Evolutionary conservation across 1,140 invertebrate genomes (phyloP).

Genomic region (Laupala kohalensis): DNA sequence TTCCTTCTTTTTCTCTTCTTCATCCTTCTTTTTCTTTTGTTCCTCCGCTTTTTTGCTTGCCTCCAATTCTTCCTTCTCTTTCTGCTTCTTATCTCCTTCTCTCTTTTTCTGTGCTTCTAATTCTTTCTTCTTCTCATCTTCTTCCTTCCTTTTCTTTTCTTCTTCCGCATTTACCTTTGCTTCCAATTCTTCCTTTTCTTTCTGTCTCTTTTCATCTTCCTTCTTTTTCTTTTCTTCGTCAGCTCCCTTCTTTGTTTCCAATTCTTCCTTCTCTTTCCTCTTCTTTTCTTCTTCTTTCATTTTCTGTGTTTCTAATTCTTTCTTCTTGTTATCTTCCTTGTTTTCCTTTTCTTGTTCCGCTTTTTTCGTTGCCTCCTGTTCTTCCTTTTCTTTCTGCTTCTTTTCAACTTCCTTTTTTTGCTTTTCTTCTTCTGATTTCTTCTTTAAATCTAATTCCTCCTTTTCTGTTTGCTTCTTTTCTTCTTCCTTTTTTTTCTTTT

Average conservation of each 20-base stretch:
- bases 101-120: constrained; percentile 5
- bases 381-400: constrained; percentile 10
- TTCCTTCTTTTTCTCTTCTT: constrained; percentile 17
- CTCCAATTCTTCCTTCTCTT: constrained; percentile 18
- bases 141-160: constrained; percentile 6
- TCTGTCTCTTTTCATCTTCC: constrained; percentile 11
- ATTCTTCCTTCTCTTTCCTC: constrained; percentile 13
- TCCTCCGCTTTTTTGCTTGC: constrained; percentile 20
- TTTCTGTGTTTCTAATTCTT: neutral
- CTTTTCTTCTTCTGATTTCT: constrained; percentile 13
- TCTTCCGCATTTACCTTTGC: constrained; percentile 4
- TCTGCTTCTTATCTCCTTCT: constrained; percentile 5
- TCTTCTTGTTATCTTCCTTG: constrained; percentile 16
- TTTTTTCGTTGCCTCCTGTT: constrained; percentile 10
- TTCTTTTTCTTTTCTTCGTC: constrained; percentile 18
- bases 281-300: constrained; percentile 14
- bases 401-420: constrained; percentile 13
- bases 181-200: constrained; percentile 14
- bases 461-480: constrained; percentile 14
- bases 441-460: neutral
- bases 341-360: constrained; percentile 9
- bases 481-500: constrained; percentile 17
- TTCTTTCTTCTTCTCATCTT: no score
- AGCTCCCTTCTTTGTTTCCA: constrained; percentile 11
- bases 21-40: constrained; percentile 16